Evolutionary conservation across 2,113 vertebrate genomes (phyloP).

Genomic region (Callopanchax toddi): DNA sequence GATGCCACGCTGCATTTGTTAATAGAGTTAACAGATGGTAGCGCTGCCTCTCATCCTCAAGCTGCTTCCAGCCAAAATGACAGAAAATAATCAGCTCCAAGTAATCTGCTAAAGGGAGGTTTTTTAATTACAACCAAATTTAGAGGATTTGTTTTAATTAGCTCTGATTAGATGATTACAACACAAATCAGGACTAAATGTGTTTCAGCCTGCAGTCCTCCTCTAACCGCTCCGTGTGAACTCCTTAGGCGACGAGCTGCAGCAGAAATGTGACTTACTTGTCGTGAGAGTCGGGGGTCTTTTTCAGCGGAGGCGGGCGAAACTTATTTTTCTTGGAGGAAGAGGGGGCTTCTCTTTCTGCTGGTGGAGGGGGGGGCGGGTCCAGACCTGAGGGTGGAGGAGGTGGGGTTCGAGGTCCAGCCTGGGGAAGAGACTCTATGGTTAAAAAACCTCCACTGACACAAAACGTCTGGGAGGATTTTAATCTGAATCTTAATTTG

Average conservation of each 20-base stretch:
- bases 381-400: conserved; percentile 68
- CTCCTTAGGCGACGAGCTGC: too few relatives aligned
- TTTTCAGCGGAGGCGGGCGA: conserved; percentile 91
- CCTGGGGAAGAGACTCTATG: conserved; percentile 38
- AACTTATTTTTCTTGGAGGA: conserved; percentile 87
- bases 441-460: too few relatives aligned
- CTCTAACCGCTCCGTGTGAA: too few relatives aligned
- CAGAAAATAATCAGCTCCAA: conserved; percentile 18
- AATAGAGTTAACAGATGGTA: conserved; percentile 25
- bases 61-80: conserved; percentile 35
- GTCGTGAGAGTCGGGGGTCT: conserved; percentile 86
- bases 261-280: conserved; percentile 65
- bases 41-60: conserved; percentile 32
- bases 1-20: conserved; percentile 23
- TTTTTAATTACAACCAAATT: not conserved
- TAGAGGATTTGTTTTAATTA: not conserved
- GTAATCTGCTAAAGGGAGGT: not conserved
- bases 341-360: conserved; percentile 66
- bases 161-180: not conserved
- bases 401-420: conserved; percentile 60
- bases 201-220: too few relatives aligned
- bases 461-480: too few relatives aligned
- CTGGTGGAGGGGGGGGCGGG: conserved; percentile 65
- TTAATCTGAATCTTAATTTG: too few relatives aligned
- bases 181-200: too few relatives aligned